phyloP scores from a whole-genome alignment of 1,140 invertebrate genomes.

The Anagrus nilaparvatae region DNA sequence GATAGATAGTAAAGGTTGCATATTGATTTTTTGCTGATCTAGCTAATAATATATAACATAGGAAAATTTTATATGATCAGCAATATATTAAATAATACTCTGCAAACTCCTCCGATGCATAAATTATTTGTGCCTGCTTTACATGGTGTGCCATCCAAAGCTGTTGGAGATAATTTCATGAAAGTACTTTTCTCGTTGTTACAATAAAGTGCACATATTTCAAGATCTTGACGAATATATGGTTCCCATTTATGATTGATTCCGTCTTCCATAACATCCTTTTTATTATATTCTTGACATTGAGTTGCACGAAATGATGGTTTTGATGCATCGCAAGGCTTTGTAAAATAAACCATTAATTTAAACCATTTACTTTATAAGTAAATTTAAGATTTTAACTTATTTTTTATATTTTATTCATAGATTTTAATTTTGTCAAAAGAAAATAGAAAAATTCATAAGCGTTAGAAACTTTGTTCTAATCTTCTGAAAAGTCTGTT shows the following conservation, averaged over 20 bases:
- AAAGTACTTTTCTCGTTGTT: conserved; percentile 40
- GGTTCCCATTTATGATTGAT: conserved; percentile 45
- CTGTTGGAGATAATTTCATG: conserved; percentile 31
- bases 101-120: conserved; percentile 47
- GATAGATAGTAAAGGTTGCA: no score
- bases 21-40: no score
- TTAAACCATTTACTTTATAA: conserved; percentile 1
- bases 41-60: no score
- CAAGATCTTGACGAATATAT: conserved; percentile 36
- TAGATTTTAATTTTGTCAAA: no score
- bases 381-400: no score
- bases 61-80: no score
- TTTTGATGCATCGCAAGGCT: conserved; percentile 43
- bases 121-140: conserved; percentile 47
- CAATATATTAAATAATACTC: no score
- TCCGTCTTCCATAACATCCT: conserved; percentile 27
- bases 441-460: no score
- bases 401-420: no score
- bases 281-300: conserved; percentile 47
- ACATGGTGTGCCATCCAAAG: conserved; percentile 49
- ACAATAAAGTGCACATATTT: conserved; percentile 48
- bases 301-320: conserved; percentile 47
- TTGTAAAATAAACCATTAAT: conserved; percentile 29
- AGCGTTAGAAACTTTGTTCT: no score
- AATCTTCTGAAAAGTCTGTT: no score